Conservation (phyloP, 2,797 vertebrate genomes). For the Thaleichthys pacificus region DNA sequence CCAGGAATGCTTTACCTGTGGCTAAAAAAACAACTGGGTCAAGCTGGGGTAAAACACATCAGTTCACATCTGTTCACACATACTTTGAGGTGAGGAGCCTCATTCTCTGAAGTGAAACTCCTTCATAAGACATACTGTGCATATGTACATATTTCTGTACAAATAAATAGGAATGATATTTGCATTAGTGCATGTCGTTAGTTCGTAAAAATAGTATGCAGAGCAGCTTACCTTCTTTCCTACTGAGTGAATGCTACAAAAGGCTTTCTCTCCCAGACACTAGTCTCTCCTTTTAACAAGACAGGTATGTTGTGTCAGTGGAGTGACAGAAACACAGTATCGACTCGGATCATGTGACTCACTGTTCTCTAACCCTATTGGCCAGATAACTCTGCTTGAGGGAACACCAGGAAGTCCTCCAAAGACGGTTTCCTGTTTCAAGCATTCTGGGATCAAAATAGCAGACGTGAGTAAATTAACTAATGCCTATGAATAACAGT, state of each 20-base stretch:
- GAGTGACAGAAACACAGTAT: not conserved
- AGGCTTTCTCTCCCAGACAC: no score
- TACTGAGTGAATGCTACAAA: no score
- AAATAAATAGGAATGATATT: no score
- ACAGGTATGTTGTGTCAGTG: not conserved
- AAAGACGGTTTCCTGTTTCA: slow-evolving; percentile 18
- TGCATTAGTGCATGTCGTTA: no score
- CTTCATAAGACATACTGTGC: no score
- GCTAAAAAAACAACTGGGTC: not conserved
- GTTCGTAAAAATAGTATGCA: no score
- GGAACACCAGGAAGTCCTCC: not conserved
- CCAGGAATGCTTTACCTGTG: slow-evolving; percentile 10
- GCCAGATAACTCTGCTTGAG: not conserved
- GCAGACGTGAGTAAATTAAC: slow-evolving; percentile 19
- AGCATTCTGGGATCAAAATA: slow-evolving; percentile 9
- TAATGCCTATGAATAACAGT: not conserved
- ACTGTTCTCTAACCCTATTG: not conserved
- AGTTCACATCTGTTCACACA: not conserved
- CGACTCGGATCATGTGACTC: no score
- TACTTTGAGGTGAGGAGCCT: not conserved
- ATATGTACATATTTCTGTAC: no score
- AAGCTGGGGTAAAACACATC: not conserved
- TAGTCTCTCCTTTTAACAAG: no score
- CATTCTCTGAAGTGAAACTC: no score
- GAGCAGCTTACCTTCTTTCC: no score